A percentile compares a stretch with the other conserved stretches of the same genome.
Conservation (phyloP, 2,797 vertebrate genomes). For the Catharus ustulatus region DNA sequence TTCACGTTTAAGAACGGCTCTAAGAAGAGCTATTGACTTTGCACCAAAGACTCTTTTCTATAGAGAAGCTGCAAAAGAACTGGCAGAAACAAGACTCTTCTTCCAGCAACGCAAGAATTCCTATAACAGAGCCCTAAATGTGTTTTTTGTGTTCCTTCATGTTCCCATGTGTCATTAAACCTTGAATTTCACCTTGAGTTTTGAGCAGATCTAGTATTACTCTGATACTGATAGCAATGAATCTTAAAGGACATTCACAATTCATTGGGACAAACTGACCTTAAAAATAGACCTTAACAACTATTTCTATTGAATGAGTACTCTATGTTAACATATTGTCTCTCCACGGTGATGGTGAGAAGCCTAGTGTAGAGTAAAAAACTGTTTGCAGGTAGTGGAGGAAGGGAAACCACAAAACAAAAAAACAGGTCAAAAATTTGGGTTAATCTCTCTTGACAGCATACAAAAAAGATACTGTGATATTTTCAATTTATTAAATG, state of each 20-base stretch:
- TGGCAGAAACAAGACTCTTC: background rate
- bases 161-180: background rate
- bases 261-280: background rate
- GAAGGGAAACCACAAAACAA: background rate
- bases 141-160: background rate
- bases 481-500: slow-evolving; percentile 19
- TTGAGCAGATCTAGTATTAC: background rate
- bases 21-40: background rate
- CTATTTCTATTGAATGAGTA: background rate
- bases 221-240: background rate
- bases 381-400: background rate
- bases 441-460: slow-evolving; percentile 35
- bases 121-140: background rate
- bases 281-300: background rate
- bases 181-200: background rate
- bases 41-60: background rate
- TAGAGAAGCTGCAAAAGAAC: background rate
- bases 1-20: background rate
- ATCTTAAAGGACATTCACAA: background rate
- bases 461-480: background rate
- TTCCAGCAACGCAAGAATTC: background rate
- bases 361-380: background rate
- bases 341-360: background rate
- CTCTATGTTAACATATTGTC: background rate
- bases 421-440: background rate